Conservation (phyloP, 2,888 invertebrate species). For the Cerastis leucographa region DNA sequence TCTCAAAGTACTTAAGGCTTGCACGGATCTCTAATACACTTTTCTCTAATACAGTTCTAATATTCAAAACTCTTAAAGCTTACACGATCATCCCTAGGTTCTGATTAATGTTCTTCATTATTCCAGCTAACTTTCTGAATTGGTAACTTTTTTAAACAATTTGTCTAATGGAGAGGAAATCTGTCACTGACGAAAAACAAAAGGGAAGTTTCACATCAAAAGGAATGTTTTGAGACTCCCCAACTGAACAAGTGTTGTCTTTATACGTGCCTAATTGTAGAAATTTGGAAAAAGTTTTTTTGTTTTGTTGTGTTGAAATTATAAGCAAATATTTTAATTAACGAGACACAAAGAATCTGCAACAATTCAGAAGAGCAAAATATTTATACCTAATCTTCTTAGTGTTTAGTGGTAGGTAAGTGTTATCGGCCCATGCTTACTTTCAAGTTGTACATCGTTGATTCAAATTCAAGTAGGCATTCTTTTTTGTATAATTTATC, state of each 20-base stretch:
- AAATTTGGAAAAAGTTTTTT: constrained; percentile 22
- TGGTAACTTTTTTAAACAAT: constrained; percentile 81
- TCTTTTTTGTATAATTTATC: too few species aligned
- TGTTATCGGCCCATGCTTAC: too few species aligned
- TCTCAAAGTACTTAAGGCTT: constrained; percentile 18
- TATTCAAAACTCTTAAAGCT: constrained; percentile 47
- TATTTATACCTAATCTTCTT: too few species aligned
- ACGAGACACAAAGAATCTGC: not conserved
- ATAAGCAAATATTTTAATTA: not conserved
- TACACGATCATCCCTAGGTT: constrained; percentile 63
- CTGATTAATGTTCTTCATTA: constrained; percentile 75
- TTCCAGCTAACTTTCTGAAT: constrained; percentile 73
- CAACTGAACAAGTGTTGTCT: constrained; percentile 37
- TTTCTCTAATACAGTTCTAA: constrained; percentile 50
- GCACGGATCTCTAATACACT: constrained; percentile 35
- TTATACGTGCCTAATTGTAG: constrained; percentile 7
- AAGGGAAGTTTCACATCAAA: constrained; percentile 78
- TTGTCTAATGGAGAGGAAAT: constrained; percentile 82
- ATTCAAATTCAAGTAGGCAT: too few species aligned
- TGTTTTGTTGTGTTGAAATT: not conserved
- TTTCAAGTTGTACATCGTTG: too few species aligned
- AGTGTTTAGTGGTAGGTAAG: too few species aligned
- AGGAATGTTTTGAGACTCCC: constrained; percentile 68
- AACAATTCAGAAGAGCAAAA: not conserved
- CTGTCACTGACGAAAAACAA: constrained; percentile 78